phyloP scores from a whole-genome alignment of 2,113 vertebrate genomes.

The Rhegmatorhina hoffmannsi region DNA sequence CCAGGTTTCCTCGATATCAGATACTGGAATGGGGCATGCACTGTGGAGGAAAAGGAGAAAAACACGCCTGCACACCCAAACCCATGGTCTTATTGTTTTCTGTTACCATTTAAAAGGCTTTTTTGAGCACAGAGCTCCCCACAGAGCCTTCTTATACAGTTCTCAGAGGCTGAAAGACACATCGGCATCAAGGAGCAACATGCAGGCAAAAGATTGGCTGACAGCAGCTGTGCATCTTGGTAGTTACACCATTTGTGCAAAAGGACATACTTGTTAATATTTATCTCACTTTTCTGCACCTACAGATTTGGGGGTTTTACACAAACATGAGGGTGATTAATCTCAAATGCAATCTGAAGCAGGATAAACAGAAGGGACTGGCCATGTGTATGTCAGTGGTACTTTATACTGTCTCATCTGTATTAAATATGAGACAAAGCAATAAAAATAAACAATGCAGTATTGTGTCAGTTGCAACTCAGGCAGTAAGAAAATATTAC shows the following conservation, averaged over 20 bases:
- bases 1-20: not conserved
- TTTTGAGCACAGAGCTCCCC: not conserved
- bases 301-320: not conserved
- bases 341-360: not conserved
- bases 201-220: not conserved
- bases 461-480: constrained; percentile 33
- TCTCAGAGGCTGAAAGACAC: not conserved
- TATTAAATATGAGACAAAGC: constrained; percentile 28
- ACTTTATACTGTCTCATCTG: not conserved
- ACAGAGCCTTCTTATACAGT: not conserved
- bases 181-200: not conserved
- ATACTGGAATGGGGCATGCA: not conserved
- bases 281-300: not conserved
- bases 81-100: not conserved
- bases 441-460: constrained; percentile 30
- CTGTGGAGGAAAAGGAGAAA: not conserved
- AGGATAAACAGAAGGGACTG: not conserved
- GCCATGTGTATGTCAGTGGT: not conserved
- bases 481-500: constrained; percentile 42
- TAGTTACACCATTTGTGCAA: not conserved
- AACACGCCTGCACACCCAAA: not conserved
- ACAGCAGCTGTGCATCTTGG: not conserved
- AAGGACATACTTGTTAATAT: not conserved
- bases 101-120: not conserved
- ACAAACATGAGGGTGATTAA: not conserved